These are phyloP conservation scores for Plemyria rubiginata DNA, from an alignment of 2,888 invertebrate species.

Conservation along the genomic window DNA sequence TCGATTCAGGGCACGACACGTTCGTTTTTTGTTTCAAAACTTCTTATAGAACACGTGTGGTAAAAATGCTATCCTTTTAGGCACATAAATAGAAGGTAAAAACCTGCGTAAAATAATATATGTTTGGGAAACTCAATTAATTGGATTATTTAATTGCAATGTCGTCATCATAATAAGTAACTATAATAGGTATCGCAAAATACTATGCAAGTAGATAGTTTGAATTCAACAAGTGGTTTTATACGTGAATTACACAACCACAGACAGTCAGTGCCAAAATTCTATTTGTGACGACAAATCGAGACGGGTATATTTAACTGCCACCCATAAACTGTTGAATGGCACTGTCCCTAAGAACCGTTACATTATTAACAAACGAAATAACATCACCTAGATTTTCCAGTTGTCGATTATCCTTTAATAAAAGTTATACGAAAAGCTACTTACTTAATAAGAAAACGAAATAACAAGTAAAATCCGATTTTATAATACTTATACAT, in stretches of 20 bases:
- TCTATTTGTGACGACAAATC: conserved; percentile 84
- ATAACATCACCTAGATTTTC: conserved; percentile 43
- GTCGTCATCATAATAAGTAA: neutral
- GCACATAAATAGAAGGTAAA: conserved; percentile 22
- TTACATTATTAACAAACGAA: conserved; percentile 55
- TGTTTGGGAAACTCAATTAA: neutral
- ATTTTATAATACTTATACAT: conserved; percentile 16
- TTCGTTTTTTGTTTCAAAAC: conserved; percentile 33
- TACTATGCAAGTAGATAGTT: conserved; percentile 65
- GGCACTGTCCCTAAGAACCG: conserved; percentile 68
- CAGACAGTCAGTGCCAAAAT: conserved; percentile 83
- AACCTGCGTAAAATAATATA: neutral
- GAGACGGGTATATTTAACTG: conserved; percentile 84
- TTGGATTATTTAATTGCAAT: neutral
- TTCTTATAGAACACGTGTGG: conserved; percentile 40
- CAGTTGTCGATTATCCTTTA: conserved; percentile 32
- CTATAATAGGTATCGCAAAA: conserved; percentile 40
- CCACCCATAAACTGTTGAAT: conserved; percentile 82
- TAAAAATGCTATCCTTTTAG: conserved; percentile 28
- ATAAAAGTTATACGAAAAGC: too few relatives aligned
- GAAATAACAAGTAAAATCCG: conserved; percentile 13
- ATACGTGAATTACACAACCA: conserved; percentile 82
- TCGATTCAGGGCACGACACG: conserved; percentile 45
- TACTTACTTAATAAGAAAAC: conserved; percentile 24
- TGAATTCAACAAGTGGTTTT: conserved; percentile 76